phyloP scores from a whole-genome alignment of 2,888 invertebrate species.

The Acanthacorydalis orientalis region DNA sequence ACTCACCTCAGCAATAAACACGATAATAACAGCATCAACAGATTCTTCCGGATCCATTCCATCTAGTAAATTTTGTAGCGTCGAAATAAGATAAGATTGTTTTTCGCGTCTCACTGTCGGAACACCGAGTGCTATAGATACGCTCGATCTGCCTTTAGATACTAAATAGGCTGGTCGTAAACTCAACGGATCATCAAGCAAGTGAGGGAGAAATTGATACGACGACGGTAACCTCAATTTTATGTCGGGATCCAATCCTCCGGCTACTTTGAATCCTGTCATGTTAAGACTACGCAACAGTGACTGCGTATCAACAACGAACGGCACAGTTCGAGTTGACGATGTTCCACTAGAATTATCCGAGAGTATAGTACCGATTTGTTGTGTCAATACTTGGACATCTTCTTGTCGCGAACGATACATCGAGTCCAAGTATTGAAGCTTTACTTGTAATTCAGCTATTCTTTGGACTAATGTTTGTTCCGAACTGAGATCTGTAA shows the following conservation, averaged over 20 bases:
- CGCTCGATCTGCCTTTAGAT: conserved; percentile 54
- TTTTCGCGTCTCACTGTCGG: conserved; percentile 82
- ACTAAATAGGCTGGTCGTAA: conserved; percentile 63
- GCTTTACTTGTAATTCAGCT: conserved; percentile 58
- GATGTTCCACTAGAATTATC: conserved; percentile 25
- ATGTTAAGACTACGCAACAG: conserved; percentile 29
- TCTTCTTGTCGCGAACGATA: conserved; percentile 63
- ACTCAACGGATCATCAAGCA: conserved; percentile 60
- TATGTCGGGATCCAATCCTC: conserved; percentile 24
- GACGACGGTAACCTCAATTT: conserved; percentile 57
- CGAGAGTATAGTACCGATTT: conserved; percentile 36
- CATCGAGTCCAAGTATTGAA: conserved; percentile 64
- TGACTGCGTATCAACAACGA: conserved; percentile 14
- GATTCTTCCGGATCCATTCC: conserved; percentile 57
- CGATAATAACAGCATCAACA: conserved; percentile 66
- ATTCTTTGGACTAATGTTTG: conserved; percentile 48
- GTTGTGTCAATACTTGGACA: conserved; percentile 48
- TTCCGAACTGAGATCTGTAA: conserved; percentile 45
- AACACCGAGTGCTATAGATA: conserved; percentile 71
- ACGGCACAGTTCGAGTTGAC: background rate
- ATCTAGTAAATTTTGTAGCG: conserved; percentile 66
- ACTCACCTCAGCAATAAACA: conserved; percentile 68
- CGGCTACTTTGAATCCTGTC: conserved; percentile 31
- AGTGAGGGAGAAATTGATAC: conserved; percentile 74
- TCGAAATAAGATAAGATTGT: conserved; percentile 71